These are phyloP conservation scores for Drosophila falleni DNA, from an alignment of 2,888 invertebrate species.

Conservation along the genomic window DNA sequence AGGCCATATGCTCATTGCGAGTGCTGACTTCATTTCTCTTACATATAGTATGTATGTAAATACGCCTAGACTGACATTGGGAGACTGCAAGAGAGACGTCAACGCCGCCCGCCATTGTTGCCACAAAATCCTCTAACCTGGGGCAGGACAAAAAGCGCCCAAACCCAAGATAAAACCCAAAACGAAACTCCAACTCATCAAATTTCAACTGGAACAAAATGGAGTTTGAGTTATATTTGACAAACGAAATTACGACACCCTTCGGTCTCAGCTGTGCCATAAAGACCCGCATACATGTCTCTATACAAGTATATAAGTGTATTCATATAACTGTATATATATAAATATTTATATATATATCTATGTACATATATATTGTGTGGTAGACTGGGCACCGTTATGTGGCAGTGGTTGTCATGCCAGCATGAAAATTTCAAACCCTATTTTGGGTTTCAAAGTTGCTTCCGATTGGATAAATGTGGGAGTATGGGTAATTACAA, in stretches of 20 bases:
- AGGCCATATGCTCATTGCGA: slow-evolving; percentile 58
- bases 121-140: neutral
- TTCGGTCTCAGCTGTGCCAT: slow-evolving; percentile 59
- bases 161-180: neutral
- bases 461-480: slow-evolving; percentile 82
- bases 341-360: slow-evolving; percentile 3
- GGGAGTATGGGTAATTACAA: slow-evolving; percentile 83
- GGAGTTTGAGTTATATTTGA: slow-evolving; percentile 76
- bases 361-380: slow-evolving; percentile 14
- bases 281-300: slow-evolving; percentile 42
- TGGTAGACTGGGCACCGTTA: slow-evolving; percentile 35
- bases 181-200: slow-evolving; percentile 10
- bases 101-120: slow-evolving; percentile 19
- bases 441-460: slow-evolving; percentile 82
- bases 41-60: slow-evolving; percentile 27
- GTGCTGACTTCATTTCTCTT: slow-evolving; percentile 66
- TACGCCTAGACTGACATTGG: slow-evolving; percentile 40
- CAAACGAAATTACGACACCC: slow-evolving; percentile 83
- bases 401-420: slow-evolving; percentile 62
- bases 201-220: slow-evolving; percentile 54
- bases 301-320: slow-evolving; percentile 21
- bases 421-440: slow-evolving; percentile 74
- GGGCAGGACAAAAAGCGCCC: slow-evolving; percentile 7
- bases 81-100: slow-evolving; percentile 18
- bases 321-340: slow-evolving; percentile 16